Evolutionary conservation across 2,113 vertebrate species (phyloP).

Genomic region (Equus przewalskii): DNA sequence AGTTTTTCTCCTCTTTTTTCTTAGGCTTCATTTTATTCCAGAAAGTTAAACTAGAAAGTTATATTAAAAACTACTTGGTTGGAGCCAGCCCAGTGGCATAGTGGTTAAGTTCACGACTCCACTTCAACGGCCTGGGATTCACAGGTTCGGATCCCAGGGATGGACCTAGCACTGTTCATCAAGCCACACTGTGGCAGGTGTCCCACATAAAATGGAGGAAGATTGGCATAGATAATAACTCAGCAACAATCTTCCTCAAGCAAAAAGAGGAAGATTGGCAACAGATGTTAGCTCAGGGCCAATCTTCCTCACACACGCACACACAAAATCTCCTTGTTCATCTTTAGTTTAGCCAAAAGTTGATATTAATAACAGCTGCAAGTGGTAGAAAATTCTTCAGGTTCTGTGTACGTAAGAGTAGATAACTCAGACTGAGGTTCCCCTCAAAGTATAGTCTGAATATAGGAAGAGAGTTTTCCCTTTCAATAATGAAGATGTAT

Average conservation of each 20-base stretch:
- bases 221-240: no score
- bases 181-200: no score
- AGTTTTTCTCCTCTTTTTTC: neutral
- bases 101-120: no score
- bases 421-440: neutral
- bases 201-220: no score
- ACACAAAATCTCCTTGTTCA: neutral
- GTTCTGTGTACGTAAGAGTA: neutral
- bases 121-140: no score
- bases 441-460: neutral
- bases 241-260: no score
- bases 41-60: conserved; percentile 38
- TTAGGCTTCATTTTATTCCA: conserved; percentile 30
- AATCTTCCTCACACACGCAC: no score
- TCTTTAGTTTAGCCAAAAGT: conserved; percentile 23
- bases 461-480: neutral
- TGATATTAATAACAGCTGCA: neutral
- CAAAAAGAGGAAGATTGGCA: no score
- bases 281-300: no score
- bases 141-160: no score
- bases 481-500: neutral
- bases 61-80: neutral
- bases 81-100: no score
- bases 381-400: neutral
- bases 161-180: no score